Evolutionary conservation across 2,113 vertebrate genomes (phyloP).

Genomic region (Lophotis ruficrista): DNA sequence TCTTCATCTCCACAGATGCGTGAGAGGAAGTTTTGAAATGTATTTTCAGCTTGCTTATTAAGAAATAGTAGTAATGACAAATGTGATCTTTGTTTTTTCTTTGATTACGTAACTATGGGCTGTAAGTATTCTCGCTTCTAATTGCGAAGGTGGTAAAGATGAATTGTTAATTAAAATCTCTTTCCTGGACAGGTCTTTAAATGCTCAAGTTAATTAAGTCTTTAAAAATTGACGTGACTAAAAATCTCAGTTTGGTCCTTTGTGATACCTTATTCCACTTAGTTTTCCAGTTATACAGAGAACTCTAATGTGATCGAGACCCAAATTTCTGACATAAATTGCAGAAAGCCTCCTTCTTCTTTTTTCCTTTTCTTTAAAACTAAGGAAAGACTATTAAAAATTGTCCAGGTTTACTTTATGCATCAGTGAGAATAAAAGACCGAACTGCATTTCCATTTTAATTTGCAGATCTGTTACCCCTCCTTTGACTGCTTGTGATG

Average conservation of each 20-base stretch:
- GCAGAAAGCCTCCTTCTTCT: constrained; percentile 52
- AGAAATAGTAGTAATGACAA: constrained; percentile 19
- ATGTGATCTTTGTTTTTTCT: not conserved
- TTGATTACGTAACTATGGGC: constrained; percentile 1
- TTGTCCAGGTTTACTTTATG: constrained; percentile 63
- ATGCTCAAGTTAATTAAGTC: constrained; percentile 40
- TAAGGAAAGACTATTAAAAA: constrained; percentile 54
- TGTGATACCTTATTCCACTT: constrained; percentile 34
- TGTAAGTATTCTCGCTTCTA: constrained; percentile 45
- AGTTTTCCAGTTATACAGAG: constrained; percentile 26
- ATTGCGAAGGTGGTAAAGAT: constrained; percentile 55
- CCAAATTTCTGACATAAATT: constrained; percentile 45
- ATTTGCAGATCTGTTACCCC: constrained; percentile 64
- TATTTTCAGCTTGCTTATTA: not conserved
- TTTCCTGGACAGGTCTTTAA: constrained; percentile 1
- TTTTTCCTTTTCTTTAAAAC: constrained; percentile 36
- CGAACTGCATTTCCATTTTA: constrained; percentile 54
- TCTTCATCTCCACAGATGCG: not conserved
- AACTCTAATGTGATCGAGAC: constrained; percentile 1
- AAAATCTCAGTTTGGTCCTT: constrained; percentile 43
- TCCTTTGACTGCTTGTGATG: constrained; percentile 62
- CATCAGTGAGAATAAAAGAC: constrained; percentile 63
- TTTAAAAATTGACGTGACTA: constrained; percentile 38
- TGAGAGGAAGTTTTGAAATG: not conserved
- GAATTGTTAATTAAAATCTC: constrained; percentile 50